These are phyloP conservation scores for Micronycteris hirsuta DNA, from an alignment of 2,113 vertebrate genomes.

Conservation along the genomic window DNA sequence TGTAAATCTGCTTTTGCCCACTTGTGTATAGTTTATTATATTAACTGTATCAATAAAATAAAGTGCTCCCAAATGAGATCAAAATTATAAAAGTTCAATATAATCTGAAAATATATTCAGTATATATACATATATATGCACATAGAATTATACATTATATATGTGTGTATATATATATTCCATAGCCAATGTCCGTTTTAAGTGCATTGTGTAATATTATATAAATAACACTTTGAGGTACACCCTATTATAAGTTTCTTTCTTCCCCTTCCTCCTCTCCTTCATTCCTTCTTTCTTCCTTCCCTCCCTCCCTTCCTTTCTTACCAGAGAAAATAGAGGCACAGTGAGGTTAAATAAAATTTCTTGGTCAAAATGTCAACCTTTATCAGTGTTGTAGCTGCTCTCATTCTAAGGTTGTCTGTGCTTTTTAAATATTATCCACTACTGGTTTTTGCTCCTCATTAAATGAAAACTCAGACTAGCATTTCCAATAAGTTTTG, in stretches of 20 bases:
- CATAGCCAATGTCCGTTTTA: neutral
- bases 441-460: accelerated
- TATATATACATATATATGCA: neutral
- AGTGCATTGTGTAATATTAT: neutral
- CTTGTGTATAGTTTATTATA: neutral
- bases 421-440: neutral
- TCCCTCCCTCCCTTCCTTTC: neutral
- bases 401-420: neutral
- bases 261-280: neutral
- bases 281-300: neutral
- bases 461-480: neutral
- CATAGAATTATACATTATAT: neutral
- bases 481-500: neutral
- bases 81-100: neutral
- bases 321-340: neutral
- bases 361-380: neutral
- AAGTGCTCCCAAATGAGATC: neutral
- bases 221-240: neutral
- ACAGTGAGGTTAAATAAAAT: neutral
- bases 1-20: neutral
- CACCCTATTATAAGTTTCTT: neutral
- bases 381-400: neutral
- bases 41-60: neutral
- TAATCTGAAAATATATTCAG: neutral
- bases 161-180: neutral